phyloP scores from a whole-genome alignment of 2,888 invertebrate species.

The Eucera pruinosa region DNA sequence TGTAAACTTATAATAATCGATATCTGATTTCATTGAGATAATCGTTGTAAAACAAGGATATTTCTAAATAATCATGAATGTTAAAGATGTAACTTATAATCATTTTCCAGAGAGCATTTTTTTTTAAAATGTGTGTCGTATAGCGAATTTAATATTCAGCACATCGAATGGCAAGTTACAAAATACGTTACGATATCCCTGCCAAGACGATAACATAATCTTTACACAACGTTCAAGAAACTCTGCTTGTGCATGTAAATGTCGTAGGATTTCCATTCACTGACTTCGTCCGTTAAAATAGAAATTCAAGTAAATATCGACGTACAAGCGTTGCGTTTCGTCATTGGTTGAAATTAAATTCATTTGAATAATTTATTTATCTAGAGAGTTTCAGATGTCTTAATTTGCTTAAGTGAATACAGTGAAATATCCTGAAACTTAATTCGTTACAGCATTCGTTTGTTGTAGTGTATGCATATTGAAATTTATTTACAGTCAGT shows the following conservation, averaged over 20 bases:
- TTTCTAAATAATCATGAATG: background rate
- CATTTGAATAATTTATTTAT: no score
- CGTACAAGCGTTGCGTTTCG: background rate
- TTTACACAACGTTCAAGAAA: constrained; percentile 69
- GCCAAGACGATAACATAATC: constrained; percentile 75
- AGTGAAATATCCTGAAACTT: no score
- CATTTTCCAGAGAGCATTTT: constrained; percentile 9
- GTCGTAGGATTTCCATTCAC: constrained; percentile 15
- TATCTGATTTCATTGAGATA: background rate
- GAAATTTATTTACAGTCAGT: no score
- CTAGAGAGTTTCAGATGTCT: no score
- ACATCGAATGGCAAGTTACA: constrained; percentile 68
- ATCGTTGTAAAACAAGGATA: no score
- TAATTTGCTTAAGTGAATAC: no score
- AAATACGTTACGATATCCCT: constrained; percentile 74
- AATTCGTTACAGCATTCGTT: no score
- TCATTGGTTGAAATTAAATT: background rate
- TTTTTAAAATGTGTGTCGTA: constrained; percentile 8
- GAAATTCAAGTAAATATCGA: constrained; percentile 27
- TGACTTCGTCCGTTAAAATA: constrained; percentile 41
- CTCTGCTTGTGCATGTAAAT: constrained; percentile 54
- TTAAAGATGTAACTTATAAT: constrained; percentile 1
- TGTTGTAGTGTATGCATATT: no score
- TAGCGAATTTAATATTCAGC: constrained; percentile 69
- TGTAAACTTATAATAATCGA: no score